Evolutionary conservation across 2,888 invertebrate species (phyloP).

Genomic region (Archips xylosteana): DNA sequence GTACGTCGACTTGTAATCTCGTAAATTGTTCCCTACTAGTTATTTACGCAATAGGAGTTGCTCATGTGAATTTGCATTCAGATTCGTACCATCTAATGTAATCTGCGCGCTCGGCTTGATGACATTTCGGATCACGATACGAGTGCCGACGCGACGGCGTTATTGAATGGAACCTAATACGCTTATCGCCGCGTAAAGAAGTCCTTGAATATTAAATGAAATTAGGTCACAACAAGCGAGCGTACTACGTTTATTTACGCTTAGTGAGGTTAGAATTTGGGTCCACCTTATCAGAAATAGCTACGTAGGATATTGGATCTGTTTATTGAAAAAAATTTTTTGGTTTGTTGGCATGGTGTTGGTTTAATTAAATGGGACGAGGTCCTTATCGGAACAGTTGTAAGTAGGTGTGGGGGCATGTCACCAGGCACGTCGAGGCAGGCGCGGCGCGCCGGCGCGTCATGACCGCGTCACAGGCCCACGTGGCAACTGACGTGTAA

Average conservation of each 20-base stretch:
- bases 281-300: neutral
- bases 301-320: neutral
- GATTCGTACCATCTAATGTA: slow-evolving; percentile 10
- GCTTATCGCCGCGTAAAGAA: slow-evolving; percentile 34
- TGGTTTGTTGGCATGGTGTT: neutral
- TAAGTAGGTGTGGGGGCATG: slow-evolving; percentile 25
- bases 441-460: slow-evolving; percentile 23
- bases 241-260: slow-evolving; percentile 30
- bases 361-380: neutral
- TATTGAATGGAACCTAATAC: slow-evolving; percentile 40
- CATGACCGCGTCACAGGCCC: slow-evolving; percentile 44
- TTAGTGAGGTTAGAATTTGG: neutral
- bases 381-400: neutral
- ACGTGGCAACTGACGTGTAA: slow-evolving; percentile 18
- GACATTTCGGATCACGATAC: slow-evolving; percentile 15
- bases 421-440: neutral
- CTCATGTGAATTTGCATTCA: slow-evolving; percentile 14
- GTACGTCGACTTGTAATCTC: slow-evolving; percentile 47
- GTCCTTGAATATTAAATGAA: slow-evolving; percentile 34
- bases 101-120: slow-evolving; percentile 20
- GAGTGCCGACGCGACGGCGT: slow-evolving; percentile 7
- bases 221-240: slow-evolving; percentile 30
- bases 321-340: neutral
- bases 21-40: slow-evolving; percentile 11
- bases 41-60: slow-evolving; percentile 14